These are phyloP conservation scores for Drosophila yooni DNA, from an alignment of 2,888 invertebrate genomes.

Conservation along the genomic window DNA sequence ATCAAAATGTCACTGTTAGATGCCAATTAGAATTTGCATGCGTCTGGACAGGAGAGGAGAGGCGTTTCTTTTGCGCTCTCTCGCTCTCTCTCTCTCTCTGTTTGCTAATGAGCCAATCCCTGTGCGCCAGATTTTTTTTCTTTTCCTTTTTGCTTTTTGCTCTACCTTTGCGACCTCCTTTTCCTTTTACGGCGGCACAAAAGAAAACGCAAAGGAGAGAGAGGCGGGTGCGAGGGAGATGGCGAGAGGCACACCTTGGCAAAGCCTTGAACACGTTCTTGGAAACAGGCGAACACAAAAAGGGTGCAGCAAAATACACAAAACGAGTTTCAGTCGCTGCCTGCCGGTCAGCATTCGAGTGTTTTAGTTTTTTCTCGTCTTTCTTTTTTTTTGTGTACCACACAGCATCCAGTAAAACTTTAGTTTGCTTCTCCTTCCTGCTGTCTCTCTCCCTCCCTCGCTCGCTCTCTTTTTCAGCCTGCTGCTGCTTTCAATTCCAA, in stretches of 20 bases:
- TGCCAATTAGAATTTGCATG: conserved; percentile 34
- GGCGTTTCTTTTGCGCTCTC: conserved; percentile 35
- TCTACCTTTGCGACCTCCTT: conserved; percentile 63
- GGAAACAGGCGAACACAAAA: conserved; percentile 57
- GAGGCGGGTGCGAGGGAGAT: not conserved
- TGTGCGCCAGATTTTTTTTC: conserved; percentile 27
- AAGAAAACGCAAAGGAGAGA: not conserved
- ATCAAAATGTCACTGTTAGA: conserved; percentile 32
- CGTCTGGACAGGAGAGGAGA: not conserved
- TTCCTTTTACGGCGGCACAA: conserved; percentile 51
- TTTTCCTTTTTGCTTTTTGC: conserved; percentile 13
- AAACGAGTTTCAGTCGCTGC: conserved; percentile 61
- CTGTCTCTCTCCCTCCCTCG: conserved; percentile 20
- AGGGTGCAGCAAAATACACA: conserved; percentile 72
- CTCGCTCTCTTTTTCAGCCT: not conserved
- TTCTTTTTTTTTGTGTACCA: conserved; percentile 8
- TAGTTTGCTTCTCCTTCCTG: conserved; percentile 29
- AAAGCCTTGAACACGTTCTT: conserved; percentile 77
- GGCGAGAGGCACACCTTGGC: conserved; percentile 55
- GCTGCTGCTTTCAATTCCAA: conserved; percentile 15
- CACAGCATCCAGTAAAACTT: conserved; percentile 64
- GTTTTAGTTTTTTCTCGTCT: conserved; percentile 41
- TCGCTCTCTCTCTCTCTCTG: not conserved
- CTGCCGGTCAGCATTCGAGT: conserved; percentile 54
- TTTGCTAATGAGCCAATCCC: conserved; percentile 40